phyloP scores from a whole-genome alignment of 2,888 invertebrate species.

The Elaeidobius kamerunicus region DNA sequence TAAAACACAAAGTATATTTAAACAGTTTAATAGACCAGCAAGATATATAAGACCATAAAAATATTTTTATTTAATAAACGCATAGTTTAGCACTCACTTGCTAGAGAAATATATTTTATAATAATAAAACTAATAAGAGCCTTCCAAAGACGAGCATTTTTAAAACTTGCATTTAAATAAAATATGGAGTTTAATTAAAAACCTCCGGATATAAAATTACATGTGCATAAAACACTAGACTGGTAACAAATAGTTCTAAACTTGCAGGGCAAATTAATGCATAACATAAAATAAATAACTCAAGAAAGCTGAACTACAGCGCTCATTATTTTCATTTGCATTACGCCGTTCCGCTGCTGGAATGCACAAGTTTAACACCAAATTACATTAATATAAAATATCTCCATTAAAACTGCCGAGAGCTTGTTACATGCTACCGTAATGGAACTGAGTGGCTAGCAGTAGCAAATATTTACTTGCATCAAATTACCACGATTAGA shows the following conservation, averaged over 20 bases:
- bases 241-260: constrained; percentile 1
- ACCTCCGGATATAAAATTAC: not conserved
- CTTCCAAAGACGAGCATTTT: no score
- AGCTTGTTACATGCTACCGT: constrained; percentile 1
- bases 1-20: no score
- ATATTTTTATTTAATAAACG: no score
- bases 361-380: constrained; percentile 5
- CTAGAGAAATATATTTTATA: no score
- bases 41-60: no score
- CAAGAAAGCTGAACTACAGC: constrained; percentile 1
- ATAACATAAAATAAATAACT: not conserved
- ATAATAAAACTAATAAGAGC: no score
- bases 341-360: not conserved
- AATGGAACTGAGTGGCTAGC: constrained; percentile 1
- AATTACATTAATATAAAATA: constrained; percentile 18
- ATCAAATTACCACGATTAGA: not conserved
- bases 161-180: no score
- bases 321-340: constrained; percentile 5
- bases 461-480: not conserved
- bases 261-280: not conserved
- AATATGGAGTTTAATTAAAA: constrained; percentile 2
- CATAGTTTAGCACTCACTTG: no score
- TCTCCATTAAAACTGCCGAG: constrained; percentile 11
- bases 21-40: no score
- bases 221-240: not conserved